Evolutionary conservation across 2,113 vertebrate genomes (phyloP), one percentile per base, ranked within the genome.

Genomic region (Leucoraja erinaceus): DNA sequence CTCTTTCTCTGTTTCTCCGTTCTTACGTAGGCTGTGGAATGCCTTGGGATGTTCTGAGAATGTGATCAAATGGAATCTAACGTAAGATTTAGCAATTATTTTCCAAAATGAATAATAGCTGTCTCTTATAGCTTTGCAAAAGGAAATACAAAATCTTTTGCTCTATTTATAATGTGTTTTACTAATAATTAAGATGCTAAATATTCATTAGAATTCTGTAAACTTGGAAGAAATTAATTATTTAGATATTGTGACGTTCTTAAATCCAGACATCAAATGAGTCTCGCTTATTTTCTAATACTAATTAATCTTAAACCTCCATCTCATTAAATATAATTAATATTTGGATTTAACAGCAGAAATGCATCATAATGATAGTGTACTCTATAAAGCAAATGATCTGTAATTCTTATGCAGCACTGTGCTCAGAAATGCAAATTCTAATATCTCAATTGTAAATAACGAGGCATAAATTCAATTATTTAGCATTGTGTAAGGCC

Each of bases 331-430:
- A 72, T 22, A 70, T 4, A 33, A 72, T 0, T 68, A 14, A 70
- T 88, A 66, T 91, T 90, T 91, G 9, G 8, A 91, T 91, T 70
- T 47, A 72, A 70, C 20, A 72, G 88, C 33, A 91, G 22, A 72
- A 70, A 68, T 66, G 31, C 10, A 88, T 33, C 28, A 90, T 66
- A 16, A 90, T 90, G 12, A 90, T 68, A 33, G 33, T 91, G 56
- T 61, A 91, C 66, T 72, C 4, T 25, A 33, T 70, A 38, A 33
- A 70, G 63, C n/a, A 90, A 90, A n/a, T 33, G 72, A 66, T 91
- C 72, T 63, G 20, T 72, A 91, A 91, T 33, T 18, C 31, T 72
- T 68, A 91, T n/a, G 20, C 38, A 72, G 9, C 14, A 91, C n/a
- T 11, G 9, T 25, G 20, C 18, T 20, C 88, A 12, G 1, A 47